Conservation (phyloP, 2,888 invertebrate species). For the Chydorus sphaericus region DNA sequence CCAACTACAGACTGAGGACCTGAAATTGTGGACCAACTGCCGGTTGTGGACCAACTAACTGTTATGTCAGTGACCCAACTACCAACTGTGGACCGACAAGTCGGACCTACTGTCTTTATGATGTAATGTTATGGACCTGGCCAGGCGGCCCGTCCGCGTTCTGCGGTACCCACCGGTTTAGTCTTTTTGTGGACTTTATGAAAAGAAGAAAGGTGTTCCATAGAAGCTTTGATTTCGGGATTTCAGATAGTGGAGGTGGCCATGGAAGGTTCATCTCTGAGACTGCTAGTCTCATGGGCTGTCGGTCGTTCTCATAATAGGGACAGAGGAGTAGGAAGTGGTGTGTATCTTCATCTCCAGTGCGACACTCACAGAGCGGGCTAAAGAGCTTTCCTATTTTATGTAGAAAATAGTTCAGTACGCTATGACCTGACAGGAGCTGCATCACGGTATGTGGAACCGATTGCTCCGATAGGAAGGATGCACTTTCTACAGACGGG, state of each 20-base stretch:
- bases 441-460: background rate
- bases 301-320: background rate
- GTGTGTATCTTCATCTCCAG: background rate
- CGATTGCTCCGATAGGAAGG: background rate
- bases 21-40: too few relatives aligned
- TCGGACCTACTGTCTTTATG: too few relatives aligned
- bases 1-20: too few relatives aligned
- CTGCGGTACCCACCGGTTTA: too few relatives aligned
- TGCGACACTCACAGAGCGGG: background rate
- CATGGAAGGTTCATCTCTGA: background rate
- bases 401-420: background rate
- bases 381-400: background rate
- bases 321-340: background rate
- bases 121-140: too few relatives aligned
- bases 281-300: background rate
- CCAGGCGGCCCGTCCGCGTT: too few relatives aligned
- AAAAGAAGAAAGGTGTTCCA: too few relatives aligned
- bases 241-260: background rate
- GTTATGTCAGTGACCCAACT: too few relatives aligned
- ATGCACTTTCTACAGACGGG: background rate
- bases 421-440: background rate
- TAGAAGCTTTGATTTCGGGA: too few relatives aligned
- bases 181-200: too few relatives aligned
- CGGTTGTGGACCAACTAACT: too few relatives aligned
- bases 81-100: too few relatives aligned